Percentiles rank a stretch among this genome's conserved stretches.
These are phyloP conservation scores for Lepidonotus clava DNA, from an alignment of 2,888 invertebrate species.

Conservation along the genomic window DNA sequence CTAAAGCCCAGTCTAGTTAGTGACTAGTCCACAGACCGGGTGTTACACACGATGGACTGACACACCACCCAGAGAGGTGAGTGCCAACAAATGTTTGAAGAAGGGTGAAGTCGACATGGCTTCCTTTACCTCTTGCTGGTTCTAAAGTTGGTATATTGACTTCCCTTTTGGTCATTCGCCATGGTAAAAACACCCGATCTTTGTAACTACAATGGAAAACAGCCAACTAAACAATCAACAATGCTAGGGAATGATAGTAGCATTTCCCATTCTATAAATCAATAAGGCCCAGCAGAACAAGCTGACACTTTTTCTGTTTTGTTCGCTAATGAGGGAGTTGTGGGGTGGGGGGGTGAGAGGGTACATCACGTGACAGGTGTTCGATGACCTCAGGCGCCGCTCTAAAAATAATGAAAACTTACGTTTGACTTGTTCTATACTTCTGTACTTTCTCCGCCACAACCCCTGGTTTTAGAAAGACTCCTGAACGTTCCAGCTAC, in stretches of 20 bases:
- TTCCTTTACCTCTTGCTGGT: constrained; percentile 56
- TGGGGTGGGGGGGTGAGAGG: background rate
- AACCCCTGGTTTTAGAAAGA: constrained; percentile 36
- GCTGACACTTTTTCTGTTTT: background rate
- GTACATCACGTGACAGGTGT: background rate
- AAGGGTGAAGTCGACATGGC: constrained; percentile 17
- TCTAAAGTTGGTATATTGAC: constrained; percentile 22
- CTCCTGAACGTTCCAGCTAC: constrained; percentile 57
- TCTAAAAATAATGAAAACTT: constrained; percentile 43
- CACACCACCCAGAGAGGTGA: background rate
- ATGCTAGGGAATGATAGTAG: too few relatives aligned
- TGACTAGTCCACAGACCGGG: background rate
- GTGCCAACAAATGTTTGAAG: background rate
- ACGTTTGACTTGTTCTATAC: constrained; percentile 58
- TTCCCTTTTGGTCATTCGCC: background rate
- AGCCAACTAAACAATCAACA: constrained; percentile 53
- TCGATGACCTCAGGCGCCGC: constrained; percentile 46
- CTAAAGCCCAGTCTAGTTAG: background rate
- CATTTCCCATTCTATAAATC: background rate
- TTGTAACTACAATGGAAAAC: constrained; percentile 58
- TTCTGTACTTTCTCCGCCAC: background rate
- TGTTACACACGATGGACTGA: background rate
- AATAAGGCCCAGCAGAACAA: background rate
- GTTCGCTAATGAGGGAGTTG: background rate
- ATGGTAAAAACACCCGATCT: constrained; percentile 58